phyloP scores from a whole-genome alignment of 2,113 vertebrate genomes.

The Paraplagusia blochii region DNA sequence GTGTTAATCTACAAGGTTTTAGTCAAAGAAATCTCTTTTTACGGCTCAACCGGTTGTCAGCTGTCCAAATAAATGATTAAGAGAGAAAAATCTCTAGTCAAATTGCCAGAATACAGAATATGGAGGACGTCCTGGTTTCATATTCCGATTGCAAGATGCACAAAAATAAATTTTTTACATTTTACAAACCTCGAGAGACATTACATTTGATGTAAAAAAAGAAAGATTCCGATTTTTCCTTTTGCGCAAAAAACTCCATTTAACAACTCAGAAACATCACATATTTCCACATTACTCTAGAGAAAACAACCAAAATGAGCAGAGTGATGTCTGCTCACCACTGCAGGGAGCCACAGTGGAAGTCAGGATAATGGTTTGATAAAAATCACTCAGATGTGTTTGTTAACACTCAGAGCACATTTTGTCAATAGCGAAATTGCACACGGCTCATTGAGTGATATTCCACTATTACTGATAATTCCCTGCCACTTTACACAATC shows the following conservation, averaged over 20 bases:
- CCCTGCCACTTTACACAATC: slow-evolving; percentile 62
- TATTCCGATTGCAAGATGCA: too few relatives aligned
- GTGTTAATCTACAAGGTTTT: slow-evolving; percentile 99
- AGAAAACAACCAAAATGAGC: neutral
- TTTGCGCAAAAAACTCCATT: slow-evolving; percentile 20
- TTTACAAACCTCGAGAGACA: too few relatives aligned
- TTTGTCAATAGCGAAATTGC: slow-evolving; percentile 65
- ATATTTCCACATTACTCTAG: neutral
- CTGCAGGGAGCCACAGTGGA: slow-evolving; percentile 16
- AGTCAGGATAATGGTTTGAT: slow-evolving; percentile 30
- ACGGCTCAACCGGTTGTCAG: slow-evolving; percentile 90
- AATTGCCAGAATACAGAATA: slow-evolving; percentile 26
- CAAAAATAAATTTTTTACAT: too few relatives aligned
- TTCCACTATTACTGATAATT: slow-evolving; percentile 61
- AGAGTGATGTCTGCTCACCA: slow-evolving; percentile 9
- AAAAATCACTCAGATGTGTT: slow-evolving; percentile 46
- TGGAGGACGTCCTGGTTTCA: slow-evolving; percentile 19
- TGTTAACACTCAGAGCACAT: slow-evolving; percentile 56
- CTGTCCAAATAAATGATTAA: slow-evolving; percentile 89
- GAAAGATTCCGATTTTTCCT: too few relatives aligned
- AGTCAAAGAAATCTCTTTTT: slow-evolving; percentile 92
- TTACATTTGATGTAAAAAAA: neutral
- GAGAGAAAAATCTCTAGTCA: slow-evolving; percentile 67
- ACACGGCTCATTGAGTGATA: slow-evolving; percentile 43
- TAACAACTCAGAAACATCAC: neutral